phyloP scores from a whole-genome alignment of 2,888 invertebrate species.

The Clepsis dumicolana region DNA sequence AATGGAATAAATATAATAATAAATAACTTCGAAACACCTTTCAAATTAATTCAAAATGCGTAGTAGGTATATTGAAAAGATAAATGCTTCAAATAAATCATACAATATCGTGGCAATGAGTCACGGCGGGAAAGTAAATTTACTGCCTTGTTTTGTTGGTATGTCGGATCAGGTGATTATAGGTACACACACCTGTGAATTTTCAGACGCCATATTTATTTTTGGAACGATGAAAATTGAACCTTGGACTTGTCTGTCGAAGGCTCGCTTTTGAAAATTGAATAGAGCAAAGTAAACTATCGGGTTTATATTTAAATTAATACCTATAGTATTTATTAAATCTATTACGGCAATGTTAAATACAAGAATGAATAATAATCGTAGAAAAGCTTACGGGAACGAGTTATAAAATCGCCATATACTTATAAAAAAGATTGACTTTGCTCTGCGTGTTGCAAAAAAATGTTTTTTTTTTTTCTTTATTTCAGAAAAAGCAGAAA shows the following conservation, averaged over 20 bases:
- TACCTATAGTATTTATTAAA: background rate
- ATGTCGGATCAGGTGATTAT: slow-evolving; percentile 19
- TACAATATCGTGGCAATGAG: slow-evolving; percentile 1
- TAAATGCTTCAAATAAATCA: slow-evolving; percentile 23
- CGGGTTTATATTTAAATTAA: too few species aligned
- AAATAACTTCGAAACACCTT: background rate
- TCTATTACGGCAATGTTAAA: background rate
- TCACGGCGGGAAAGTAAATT: slow-evolving; percentile 11
- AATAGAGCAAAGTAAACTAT: background rate
- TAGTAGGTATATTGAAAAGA: background rate
- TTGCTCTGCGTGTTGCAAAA: too few species aligned
- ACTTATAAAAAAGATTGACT: too few species aligned
- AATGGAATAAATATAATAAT: background rate
- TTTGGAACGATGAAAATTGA: background rate
- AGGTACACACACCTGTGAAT: slow-evolving; percentile 28
- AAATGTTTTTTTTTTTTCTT: too few species aligned
- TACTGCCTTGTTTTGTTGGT: background rate
- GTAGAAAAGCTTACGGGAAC: background rate
- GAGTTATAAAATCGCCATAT: too few species aligned
- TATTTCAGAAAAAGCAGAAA: too few species aligned
- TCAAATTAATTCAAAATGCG: slow-evolving; percentile 24
- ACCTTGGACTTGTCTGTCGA: background rate
- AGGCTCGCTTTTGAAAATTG: background rate
- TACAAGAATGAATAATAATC: background rate
- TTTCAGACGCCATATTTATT: background rate